phyloP scores from a whole-genome alignment of 2,797 vertebrate genomes.

The Babyrousa celebensis region DNA sequence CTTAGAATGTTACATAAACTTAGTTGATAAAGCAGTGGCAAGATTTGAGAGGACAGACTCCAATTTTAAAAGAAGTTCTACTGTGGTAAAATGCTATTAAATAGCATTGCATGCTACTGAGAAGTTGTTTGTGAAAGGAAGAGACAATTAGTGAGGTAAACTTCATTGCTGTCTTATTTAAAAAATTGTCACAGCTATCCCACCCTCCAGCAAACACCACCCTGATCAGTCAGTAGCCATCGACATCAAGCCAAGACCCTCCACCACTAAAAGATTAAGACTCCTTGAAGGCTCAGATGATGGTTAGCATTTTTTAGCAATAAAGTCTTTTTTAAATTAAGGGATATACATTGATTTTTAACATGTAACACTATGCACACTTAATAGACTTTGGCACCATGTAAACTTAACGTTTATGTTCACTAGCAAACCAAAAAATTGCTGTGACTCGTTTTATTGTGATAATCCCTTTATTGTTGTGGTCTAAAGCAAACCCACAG shows the following conservation, averaged over 20 bases:
- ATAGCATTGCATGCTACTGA: not conserved
- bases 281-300: not conserved
- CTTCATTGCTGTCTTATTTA: not conserved
- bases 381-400: not conserved
- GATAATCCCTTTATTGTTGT: not conserved
- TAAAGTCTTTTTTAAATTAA: not conserved
- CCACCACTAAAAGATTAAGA: not conserved
- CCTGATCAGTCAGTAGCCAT: not conserved
- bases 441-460: not conserved
- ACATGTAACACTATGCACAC: not conserved
- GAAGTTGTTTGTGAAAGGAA: not conserved
- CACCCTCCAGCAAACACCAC: not conserved
- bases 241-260: not conserved
- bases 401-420: not conserved
- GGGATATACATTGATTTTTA: not conserved
- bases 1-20: not conserved
- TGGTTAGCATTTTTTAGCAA: not conserved
- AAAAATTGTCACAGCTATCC: not conserved
- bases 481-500: not conserved
- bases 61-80: not conserved
- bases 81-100: not conserved
- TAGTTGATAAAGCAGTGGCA: not conserved
- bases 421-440: not conserved
- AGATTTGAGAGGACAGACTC: not conserved
- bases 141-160: not conserved